These are phyloP conservation scores for Lepidonotus clava DNA, from an alignment of 2,888 invertebrate genomes.

Conservation along the genomic window DNA sequence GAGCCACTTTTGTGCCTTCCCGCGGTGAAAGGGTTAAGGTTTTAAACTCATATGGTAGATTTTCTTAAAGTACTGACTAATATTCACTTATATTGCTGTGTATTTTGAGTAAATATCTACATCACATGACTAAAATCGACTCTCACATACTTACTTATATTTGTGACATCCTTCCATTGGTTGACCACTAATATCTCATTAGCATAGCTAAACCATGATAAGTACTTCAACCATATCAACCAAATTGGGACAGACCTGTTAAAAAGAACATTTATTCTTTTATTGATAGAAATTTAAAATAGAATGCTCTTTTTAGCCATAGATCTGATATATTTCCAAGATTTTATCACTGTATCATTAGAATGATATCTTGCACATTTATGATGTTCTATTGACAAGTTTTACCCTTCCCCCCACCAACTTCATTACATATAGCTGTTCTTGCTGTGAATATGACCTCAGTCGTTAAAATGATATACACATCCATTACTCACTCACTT, in stretches of 20 bases:
- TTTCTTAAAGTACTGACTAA: too few species aligned
- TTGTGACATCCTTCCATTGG: conserved; percentile 91
- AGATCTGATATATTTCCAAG: too few species aligned
- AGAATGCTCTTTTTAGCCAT: not conserved
- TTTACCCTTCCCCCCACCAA: too few species aligned
- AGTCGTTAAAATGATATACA: too few species aligned
- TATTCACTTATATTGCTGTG: too few species aligned
- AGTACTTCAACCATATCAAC: conserved; percentile 82
- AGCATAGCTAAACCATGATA: conserved; percentile 96
- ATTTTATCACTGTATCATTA: not conserved
- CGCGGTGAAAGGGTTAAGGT: too few species aligned
- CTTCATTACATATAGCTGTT: too few species aligned
- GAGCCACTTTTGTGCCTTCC: too few species aligned
- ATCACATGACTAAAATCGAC: not conserved
- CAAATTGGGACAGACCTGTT: conserved; percentile 77
- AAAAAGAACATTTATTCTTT: not conserved
- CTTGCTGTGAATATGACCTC: too few species aligned
- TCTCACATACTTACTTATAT: conserved; percentile 82
- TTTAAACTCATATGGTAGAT: too few species aligned
- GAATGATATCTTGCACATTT: not conserved
- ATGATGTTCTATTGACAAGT: too few species aligned
- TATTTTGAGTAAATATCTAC: not conserved
- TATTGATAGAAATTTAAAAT: not conserved
- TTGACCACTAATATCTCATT: conserved; percentile 93
- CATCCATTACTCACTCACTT: too few species aligned